Evolutionary conservation across 30 jellyfish, hydroid and myxozoan species (phyloP).

Genomic region (Hydractinia echinata): DNA sequence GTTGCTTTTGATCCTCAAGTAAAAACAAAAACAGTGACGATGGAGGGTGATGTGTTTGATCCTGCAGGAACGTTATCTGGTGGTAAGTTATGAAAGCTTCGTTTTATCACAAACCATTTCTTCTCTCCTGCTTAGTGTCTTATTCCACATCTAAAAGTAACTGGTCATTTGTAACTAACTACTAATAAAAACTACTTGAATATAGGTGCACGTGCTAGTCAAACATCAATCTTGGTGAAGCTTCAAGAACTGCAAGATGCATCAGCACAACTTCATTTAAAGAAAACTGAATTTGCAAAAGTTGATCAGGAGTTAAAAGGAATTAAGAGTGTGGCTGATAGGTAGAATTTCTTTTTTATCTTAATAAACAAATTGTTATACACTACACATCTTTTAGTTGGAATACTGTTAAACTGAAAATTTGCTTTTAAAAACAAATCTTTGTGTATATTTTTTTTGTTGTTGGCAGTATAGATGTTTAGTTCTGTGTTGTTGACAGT

Average conservation of each 20-base stretch:
- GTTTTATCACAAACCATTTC: too few relatives aligned
- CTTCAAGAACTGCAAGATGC: conserved; percentile 69
- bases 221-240: conserved; percentile 55
- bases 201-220: conserved; percentile 64
- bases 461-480: too few relatives aligned
- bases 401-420: too few relatives aligned
- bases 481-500: too few relatives aligned
- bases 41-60: conserved; percentile 87
- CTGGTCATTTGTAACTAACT: too few relatives aligned
- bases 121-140: not conserved
- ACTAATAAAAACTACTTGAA: too few relatives aligned
- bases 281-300: conserved; percentile 35
- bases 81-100: conserved; percentile 40
- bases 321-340: conserved; percentile 47
- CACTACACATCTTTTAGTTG: not conserved
- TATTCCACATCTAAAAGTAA: too few relatives aligned
- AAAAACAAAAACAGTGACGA: conserved; percentile 64
- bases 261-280: conserved; percentile 18
- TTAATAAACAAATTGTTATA: not conserved
- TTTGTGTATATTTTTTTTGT: too few relatives aligned
- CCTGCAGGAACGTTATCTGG: conserved; percentile 96
- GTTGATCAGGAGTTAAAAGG: conserved; percentile 39
- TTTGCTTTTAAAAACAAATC: too few relatives aligned
- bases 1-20: conserved; percentile 68
- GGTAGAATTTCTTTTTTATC: conserved; percentile 28